Percentiles rank a stretch among this genome's conserved stretches.
Conservation (phyloP, 92 coral and sea anemone genomes). For the Epizoanthus stellaris region DNA sequence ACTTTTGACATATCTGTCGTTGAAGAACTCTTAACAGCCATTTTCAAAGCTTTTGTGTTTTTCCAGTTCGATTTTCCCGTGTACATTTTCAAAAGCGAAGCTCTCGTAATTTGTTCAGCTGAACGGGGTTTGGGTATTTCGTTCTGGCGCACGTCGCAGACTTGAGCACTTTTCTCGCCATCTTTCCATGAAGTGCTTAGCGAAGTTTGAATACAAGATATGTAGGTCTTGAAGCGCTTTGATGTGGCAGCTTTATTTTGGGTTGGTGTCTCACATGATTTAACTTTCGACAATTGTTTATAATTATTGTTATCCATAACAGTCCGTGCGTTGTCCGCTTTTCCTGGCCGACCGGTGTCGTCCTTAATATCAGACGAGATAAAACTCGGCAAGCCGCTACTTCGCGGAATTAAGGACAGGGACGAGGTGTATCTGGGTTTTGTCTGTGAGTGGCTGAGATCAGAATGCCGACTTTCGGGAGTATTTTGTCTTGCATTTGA, state of each 20-base stretch:
- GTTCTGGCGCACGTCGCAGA: neutral
- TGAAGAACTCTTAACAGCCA: neutral
- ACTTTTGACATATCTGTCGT: constrained; percentile 3
- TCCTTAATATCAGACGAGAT: neutral
- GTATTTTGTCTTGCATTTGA: neutral
- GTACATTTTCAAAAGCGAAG: neutral
- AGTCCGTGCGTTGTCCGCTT: neutral
- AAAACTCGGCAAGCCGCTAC: neutral
- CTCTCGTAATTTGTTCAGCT: neutral
- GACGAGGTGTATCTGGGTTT: constrained; percentile 22
- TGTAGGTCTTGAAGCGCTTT: constrained; percentile 10
- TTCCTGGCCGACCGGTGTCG: neutral
- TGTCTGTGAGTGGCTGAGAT: neutral
- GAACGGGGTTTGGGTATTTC: neutral
- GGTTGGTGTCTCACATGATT: neutral
- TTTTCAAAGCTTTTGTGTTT: neutral
- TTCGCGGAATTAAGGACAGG: constrained; percentile 12
- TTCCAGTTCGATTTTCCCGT: neutral
- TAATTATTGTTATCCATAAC: neutral
- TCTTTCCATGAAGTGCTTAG: constrained; percentile 29
- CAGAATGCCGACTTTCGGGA: neutral
- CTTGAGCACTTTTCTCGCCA: neutral
- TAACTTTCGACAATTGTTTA: neutral
- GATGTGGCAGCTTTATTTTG: neutral
- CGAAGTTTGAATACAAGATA: constrained; percentile 23